Evolutionary conservation across 2,113 vertebrate genomes (phyloP), one percentile per base, ranked within the genome.

Genomic region (Chamaetylas fuelleborni): DNA sequence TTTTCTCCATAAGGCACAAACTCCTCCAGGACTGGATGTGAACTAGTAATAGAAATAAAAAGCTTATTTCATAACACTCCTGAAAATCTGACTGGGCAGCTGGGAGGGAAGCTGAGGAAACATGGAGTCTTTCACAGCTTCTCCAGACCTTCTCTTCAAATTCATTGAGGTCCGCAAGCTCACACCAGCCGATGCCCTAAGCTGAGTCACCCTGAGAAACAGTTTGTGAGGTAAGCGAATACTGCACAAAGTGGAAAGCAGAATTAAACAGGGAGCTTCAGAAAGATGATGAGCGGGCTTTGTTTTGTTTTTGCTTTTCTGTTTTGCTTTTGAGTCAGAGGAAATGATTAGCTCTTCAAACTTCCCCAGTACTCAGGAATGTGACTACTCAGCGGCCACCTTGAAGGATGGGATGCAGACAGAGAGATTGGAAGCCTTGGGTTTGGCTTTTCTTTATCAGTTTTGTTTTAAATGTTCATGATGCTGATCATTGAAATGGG

Each of bases 121-220:
- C 0, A 0, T 6, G 31, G 61, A 36, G 10, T 11, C n/a, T 71
- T 76, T 73, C 16, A 15, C 19, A 33, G 36, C 33, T 89, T 12
- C 54, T 82, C 12, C 33, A 54, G 26, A 9, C 5, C 48, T 24
- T 70, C 9, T 51, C 29, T 71, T 92, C 29, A 43, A 11, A 61
- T 64, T 50, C 62, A 6, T 19, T 58, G 16, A 58, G 71, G 34
- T 76, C 65, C 73, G 81, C 48, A 62, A 90, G 48, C n/a, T 79
- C 1, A 2, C 10, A 24, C 13, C 24, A 71, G 51, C 31, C 0
- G 0, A 43, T 58, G 43, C 29, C 29, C 36, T 67, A 29, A 72
- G 4, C 24, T 43, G 60, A 81, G 54, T 78, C 50, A 65, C 51
- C 9, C 42, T 29, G 47, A 61, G 38, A 69, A 88, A 58, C 0